Percentiles rank a stretch among this genome's conserved stretches.
Conservation (phyloP, 2,113 vertebrate genomes). For the Scomber colias region DNA sequence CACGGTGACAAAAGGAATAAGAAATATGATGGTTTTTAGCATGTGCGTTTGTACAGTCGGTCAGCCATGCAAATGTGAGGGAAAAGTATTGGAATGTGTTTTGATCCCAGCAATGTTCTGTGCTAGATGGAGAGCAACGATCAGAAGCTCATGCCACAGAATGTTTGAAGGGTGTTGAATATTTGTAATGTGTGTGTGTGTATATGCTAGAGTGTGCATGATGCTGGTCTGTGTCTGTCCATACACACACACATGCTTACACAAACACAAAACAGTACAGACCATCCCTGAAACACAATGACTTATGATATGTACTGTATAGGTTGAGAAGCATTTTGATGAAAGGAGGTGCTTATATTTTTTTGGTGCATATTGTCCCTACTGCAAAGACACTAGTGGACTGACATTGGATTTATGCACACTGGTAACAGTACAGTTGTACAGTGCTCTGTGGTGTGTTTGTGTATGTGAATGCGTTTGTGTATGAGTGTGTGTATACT, state of each 20-base stretch:
- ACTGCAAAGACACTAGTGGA: slow-evolving; percentile 64
- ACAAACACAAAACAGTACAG: slow-evolving; percentile 47
- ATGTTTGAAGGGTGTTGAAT: slow-evolving; percentile 88
- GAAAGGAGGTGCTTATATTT: slow-evolving; percentile 27
- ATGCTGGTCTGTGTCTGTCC: slow-evolving; percentile 55
- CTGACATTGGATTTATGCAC: slow-evolving; percentile 51
- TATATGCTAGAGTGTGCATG: slow-evolving; percentile 54
- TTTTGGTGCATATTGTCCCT: slow-evolving; percentile 48
- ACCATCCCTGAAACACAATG: slow-evolving; percentile 37
- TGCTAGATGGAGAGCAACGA: slow-evolving; percentile 43
- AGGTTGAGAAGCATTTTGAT: slow-evolving; percentile 26
- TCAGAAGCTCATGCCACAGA: slow-evolving; percentile 76
- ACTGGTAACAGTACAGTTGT: slow-evolving; percentile 38
- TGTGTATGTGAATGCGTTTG: slow-evolving; percentile 56
- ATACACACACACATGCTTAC: slow-evolving; percentile 38
- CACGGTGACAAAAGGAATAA: slow-evolving; percentile 15
- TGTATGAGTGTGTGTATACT: slow-evolving; percentile 64
- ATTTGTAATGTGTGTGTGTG: slow-evolving; percentile 52
- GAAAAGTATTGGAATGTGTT: slow-evolving; percentile 61
- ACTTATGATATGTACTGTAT: slow-evolving; percentile 57
- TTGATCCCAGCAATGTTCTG: slow-evolving; percentile 39
- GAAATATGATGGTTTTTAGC: slow-evolving; percentile 14
- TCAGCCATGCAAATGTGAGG: not conserved
- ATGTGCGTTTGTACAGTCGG: slow-evolving; percentile 9
- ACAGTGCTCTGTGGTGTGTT: slow-evolving; percentile 62